Percentiles rank a stretch among this genome's conserved stretches.
phyloP scores from a whole-genome alignment of 2,797 vertebrate genomes.

The Crax fasciolata region DNA sequence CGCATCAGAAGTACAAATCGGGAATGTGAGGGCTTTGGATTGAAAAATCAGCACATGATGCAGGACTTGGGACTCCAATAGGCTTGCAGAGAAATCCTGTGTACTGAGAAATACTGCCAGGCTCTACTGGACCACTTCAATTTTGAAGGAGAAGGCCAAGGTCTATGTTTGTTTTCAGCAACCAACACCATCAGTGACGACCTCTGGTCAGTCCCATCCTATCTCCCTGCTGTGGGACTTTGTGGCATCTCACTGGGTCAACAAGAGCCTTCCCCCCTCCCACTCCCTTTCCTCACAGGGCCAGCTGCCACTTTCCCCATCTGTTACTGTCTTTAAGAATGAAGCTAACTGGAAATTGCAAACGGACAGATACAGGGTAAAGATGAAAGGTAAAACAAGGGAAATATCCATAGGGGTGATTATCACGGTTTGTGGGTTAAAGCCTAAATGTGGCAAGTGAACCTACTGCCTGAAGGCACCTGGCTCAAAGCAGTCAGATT shows the following conservation, averaged over 20 bases:
- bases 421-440: rapidly evolving
- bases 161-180: not conserved
- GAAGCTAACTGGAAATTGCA: not conserved
- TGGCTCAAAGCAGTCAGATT: rapidly evolving
- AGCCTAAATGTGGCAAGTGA: rapidly evolving
- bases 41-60: not conserved
- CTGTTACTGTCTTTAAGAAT: not conserved
- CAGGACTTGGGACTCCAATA: not conserved
- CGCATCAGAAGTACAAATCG: not conserved
- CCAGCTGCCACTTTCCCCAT: not conserved
- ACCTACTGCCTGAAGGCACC: rapidly evolving
- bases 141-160: not conserved
- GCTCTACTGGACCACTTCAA: not conserved
- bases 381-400: not conserved
- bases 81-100: not conserved
- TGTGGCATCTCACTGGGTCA: not conserved
- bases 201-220: not conserved
- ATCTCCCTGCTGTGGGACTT: not conserved
- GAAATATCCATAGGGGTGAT: rapidly evolving
- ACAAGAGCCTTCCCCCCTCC: not conserved
- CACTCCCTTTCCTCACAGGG: not conserved
- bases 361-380: rapidly evolving
- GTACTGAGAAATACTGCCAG: not conserved
- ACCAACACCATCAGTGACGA: not conserved
- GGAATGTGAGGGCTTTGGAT: rapidly evolving